A percentile compares a stretch with the other conserved stretches of the same genome.
phyloP scores from a whole-genome alignment of 2,113 vertebrate genomes.

The Struthidea cinerea region DNA sequence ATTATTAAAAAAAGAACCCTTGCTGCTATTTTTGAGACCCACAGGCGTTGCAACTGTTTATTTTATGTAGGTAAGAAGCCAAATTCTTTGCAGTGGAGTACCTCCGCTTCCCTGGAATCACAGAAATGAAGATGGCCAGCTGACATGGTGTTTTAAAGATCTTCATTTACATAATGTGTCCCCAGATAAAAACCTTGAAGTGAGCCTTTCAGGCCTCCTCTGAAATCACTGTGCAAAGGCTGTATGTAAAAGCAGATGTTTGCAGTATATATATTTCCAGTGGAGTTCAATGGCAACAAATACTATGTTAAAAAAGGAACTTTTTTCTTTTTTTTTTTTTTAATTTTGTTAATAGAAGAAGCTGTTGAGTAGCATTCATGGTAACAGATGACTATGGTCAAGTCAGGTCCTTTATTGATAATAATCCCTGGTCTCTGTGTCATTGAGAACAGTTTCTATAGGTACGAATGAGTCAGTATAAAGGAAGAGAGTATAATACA shows the following conservation, averaged over 20 bases:
- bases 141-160: slow-evolving; percentile 6
- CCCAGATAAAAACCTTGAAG: not conserved
- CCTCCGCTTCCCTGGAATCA: not conserved
- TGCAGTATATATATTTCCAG: not conserved
- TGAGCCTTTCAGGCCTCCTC: not conserved
- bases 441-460: slow-evolving; percentile 53
- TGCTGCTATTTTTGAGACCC: not conserved
- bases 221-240: not conserved
- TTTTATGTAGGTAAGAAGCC: slow-evolving; percentile 32
- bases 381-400: not conserved
- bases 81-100: not conserved
- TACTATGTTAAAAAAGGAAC: not conserved
- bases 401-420: slow-evolving; percentile 20
- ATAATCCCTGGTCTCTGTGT: slow-evolving; percentile 20
- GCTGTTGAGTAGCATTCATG: not conserved
- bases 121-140: not conserved
- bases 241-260: slow-evolving; percentile 29
- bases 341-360: not conserved
- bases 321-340: not conserved
- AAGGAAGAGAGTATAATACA: slow-evolving; percentile 38
- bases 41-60: not conserved
- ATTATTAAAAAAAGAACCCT: slow-evolving; percentile 15
- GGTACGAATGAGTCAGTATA: slow-evolving; percentile 23
- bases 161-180: not conserved
- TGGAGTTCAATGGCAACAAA: not conserved